Evolutionary conservation across 2,113 vertebrate species (phyloP).

Genomic region (Platycercus adscitus): DNA sequence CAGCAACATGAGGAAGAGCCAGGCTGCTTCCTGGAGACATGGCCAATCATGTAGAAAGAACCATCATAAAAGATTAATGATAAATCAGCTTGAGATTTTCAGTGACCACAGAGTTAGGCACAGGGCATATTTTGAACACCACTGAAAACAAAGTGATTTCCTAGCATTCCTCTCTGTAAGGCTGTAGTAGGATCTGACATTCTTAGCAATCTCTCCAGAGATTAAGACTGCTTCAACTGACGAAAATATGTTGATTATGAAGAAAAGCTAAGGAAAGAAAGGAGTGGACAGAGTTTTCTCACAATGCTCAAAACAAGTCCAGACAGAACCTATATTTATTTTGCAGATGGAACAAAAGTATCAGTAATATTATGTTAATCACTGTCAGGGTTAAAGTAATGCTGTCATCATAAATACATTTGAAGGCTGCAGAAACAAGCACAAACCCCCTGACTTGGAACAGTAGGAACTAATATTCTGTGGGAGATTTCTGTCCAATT

Average conservation of each 20-base stretch:
- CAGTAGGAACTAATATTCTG: neutral
- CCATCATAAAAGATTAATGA: neutral
- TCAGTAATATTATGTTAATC: neutral
- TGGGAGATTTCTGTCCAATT: neutral
- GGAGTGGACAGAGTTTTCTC: neutral
- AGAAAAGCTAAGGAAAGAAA: neutral
- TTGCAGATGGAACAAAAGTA: neutral
- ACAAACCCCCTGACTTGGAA: accelerated
- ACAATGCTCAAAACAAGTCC: neutral
- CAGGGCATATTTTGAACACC: neutral
- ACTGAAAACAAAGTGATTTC: neutral
- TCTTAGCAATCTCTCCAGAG: neutral
- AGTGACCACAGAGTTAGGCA: neutral
- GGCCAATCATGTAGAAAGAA: neutral
- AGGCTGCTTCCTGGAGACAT: neutral
- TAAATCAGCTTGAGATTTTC: neutral
- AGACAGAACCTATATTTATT: neutral
- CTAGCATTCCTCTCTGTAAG: neutral
- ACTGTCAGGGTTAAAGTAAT: neutral
- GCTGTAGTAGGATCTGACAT: neutral
- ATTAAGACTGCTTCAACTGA: neutral
- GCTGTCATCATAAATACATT: neutral
- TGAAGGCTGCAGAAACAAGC: neutral
- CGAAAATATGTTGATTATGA: neutral
- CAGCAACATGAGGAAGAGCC: accelerated